Percentiles rank a stretch among this genome's conserved stretches.
phyloP scores from a whole-genome alignment of 2,797 vertebrate genomes.

The Acanthurus tractus region DNA sequence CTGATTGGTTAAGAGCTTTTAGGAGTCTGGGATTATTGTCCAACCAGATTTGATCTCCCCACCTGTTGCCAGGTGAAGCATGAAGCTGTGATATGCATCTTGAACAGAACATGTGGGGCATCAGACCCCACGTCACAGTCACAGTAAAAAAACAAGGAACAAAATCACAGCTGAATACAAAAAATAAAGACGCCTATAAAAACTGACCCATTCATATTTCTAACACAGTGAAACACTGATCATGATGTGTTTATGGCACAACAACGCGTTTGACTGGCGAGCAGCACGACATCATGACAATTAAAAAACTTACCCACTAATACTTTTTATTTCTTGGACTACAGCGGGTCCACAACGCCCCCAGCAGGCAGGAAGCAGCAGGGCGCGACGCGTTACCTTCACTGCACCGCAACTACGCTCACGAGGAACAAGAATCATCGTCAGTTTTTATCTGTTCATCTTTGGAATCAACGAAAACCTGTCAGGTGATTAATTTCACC shows the following conservation, averaged over 20 bases:
- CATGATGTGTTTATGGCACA: slow-evolving; percentile 72
- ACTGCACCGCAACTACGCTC: not conserved
- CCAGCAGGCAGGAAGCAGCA: not conserved
- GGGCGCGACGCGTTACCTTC: not conserved
- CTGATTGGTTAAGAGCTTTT: slow-evolving; percentile 74
- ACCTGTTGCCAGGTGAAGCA: slow-evolving; percentile 27
- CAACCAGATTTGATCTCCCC: slow-evolving; percentile 63
- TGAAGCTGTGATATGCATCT: slow-evolving; percentile 36
- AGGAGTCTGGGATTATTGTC: slow-evolving; percentile 43
- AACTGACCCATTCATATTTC: slow-evolving; percentile 41
- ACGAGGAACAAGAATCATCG: not conserved
- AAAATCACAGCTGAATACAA: slow-evolving; percentile 28
- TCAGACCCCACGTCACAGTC: slow-evolving; percentile 15
- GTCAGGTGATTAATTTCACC: not conserved
- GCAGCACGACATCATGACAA: slow-evolving; percentile 21
- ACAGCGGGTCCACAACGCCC: not conserved
- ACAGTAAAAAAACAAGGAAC: slow-evolving; percentile 37
- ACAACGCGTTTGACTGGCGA: slow-evolving; percentile 18
- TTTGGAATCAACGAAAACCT: not conserved
- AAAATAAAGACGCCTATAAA: slow-evolving; percentile 32
- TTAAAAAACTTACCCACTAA: slow-evolving; percentile 22
- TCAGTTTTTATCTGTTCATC: no score
- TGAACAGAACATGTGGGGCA: slow-evolving; percentile 1
- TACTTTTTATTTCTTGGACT: slow-evolving; percentile 37
- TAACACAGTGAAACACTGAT: slow-evolving; percentile 36